phyloP scores from a whole-genome alignment of 2,113 vertebrate genomes.

The Tachycineta bicolor region DNA sequence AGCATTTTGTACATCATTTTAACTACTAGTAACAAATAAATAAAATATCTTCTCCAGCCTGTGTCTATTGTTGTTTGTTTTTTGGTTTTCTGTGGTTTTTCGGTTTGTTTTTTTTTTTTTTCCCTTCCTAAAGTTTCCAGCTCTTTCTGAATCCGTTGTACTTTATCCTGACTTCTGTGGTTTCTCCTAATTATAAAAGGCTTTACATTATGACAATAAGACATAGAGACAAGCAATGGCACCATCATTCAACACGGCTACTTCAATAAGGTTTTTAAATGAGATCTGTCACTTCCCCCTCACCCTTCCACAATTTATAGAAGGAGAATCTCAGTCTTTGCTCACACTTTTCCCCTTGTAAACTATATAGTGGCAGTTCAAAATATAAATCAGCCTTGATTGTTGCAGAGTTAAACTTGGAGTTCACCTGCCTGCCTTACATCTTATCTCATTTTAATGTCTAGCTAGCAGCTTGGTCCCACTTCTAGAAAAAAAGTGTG shows the following conservation, averaged over 20 bases:
- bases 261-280: constrained; percentile 52
- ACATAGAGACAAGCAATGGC: constrained; percentile 33
- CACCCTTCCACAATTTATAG: constrained; percentile 46
- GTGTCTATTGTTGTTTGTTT: constrained; percentile 30
- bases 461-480: neutral
- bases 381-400: neutral
- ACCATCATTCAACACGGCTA: constrained; percentile 41
- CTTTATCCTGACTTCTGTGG: constrained; percentile 42
- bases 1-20: constrained; percentile 75
- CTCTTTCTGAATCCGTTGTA: constrained; percentile 49
- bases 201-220: constrained; percentile 51
- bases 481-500: neutral
- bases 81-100: neutral
- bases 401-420: neutral
- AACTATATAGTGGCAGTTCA: constrained; percentile 26
- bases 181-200: constrained; percentile 57
- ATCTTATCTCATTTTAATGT: neutral
- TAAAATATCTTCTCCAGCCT: constrained; percentile 67
- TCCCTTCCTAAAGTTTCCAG: constrained; percentile 48
- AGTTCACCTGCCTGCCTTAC: neutral
- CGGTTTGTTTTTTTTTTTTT: neutral
- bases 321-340: constrained; percentile 38
- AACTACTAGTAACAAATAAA: constrained; percentile 78
- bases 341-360: constrained; percentile 21
- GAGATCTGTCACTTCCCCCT: constrained; percentile 52